A percentile compares a stretch with the other conserved stretches of the same genome.
Evolutionary conservation across 1,140 invertebrate species (phyloP).

Genomic region (Zaprionus camerounensis): DNA sequence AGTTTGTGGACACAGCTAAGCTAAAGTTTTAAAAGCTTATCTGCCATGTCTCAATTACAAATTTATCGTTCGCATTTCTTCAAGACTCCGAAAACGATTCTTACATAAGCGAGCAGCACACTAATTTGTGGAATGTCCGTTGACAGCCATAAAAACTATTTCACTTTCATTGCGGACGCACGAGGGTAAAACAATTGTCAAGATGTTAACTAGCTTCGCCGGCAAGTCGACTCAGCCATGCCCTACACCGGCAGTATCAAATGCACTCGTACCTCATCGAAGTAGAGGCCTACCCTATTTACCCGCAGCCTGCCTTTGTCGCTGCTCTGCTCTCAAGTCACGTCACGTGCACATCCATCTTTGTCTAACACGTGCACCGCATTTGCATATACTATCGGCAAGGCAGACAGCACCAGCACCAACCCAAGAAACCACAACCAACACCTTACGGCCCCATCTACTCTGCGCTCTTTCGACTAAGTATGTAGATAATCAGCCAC

Average conservation of each 20-base stretch:
- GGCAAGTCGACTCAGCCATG: slow-evolving; percentile 35
- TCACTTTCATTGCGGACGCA: slow-evolving; percentile 63
- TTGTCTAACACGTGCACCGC: slow-evolving; percentile 43
- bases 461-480: slow-evolving; percentile 30
- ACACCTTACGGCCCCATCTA: slow-evolving; percentile 52
- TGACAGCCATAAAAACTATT: slow-evolving; percentile 32
- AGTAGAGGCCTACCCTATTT: not conserved
- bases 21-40: slow-evolving; percentile 7
- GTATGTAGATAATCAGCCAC: slow-evolving; percentile 61
- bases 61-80: slow-evolving; percentile 25
- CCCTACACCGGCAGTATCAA: slow-evolving; percentile 33
- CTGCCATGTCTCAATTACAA: slow-evolving; percentile 6
- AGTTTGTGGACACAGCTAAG: not conserved
- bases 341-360: slow-evolving; percentile 51
- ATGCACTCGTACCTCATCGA: slow-evolving; percentile 2
- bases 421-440: slow-evolving; percentile 13
- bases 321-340: slow-evolving; percentile 23
- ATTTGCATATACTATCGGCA: slow-evolving; percentile 66
- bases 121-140: slow-evolving; percentile 6
- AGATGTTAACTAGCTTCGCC: slow-evolving; percentile 10
- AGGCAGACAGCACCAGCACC: not conserved
- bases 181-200: slow-evolving; percentile 34
- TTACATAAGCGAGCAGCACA: slow-evolving; percentile 19
- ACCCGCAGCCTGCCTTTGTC: not conserved
- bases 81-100: not conserved